A percentile compares a stretch with the other conserved stretches of the same genome.
phyloP scores from a whole-genome alignment of 2,888 invertebrate genomes.

The Dusona sp. region DNA sequence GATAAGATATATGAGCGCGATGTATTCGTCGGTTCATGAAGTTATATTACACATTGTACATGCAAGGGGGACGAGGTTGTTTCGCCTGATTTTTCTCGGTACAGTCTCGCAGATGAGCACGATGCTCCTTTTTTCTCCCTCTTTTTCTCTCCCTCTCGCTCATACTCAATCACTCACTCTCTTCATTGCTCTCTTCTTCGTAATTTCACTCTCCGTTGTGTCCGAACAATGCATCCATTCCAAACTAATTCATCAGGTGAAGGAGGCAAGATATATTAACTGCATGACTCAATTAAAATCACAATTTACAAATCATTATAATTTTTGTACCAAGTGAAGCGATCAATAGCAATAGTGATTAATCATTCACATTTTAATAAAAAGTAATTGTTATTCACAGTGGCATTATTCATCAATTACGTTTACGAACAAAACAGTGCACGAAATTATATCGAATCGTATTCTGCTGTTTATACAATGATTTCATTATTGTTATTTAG shows the following conservation, averaged over 20 bases:
- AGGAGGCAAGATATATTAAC: constrained; percentile 5
- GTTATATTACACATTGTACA: constrained; percentile 64
- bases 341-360: not conserved
- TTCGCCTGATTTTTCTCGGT: constrained; percentile 64
- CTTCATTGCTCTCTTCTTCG: constrained; percentile 18
- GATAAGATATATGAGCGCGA: constrained; percentile 32
- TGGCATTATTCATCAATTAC: not conserved
- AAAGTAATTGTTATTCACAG: not conserved
- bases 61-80: constrained; percentile 62
- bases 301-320: constrained; percentile 16
- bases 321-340: not conserved
- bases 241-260: constrained; percentile 26
- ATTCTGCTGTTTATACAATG: not conserved
- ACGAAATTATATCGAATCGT: not conserved
- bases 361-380: not conserved
- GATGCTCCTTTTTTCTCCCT: not conserved
- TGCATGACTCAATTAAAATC: constrained; percentile 44
- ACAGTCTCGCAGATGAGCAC: constrained; percentile 45
- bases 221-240: constrained; percentile 40
- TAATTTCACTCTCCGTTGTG: constrained; percentile 39
- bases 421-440: not conserved
- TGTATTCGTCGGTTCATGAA: constrained; percentile 61
- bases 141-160: constrained; percentile 24
- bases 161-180: constrained; percentile 10
- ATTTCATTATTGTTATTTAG: not conserved